phyloP scores from a whole-genome alignment of 2,797 vertebrate genomes.

The Lepilemur ruficaudatus region DNA sequence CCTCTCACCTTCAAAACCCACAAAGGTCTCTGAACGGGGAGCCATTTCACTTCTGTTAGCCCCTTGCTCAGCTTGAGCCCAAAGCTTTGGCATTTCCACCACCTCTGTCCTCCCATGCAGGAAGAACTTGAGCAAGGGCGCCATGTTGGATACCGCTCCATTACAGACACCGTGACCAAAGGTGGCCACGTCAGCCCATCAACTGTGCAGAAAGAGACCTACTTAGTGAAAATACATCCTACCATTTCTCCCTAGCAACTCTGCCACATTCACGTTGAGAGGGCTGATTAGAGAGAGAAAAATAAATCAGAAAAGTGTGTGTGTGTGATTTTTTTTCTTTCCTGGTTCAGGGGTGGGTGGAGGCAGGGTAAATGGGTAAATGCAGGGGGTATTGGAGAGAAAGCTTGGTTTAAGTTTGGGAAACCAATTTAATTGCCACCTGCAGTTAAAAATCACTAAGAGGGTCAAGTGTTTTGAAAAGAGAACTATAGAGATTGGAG shows the following conservation, averaged over 20 bases:
- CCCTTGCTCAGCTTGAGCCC: not conserved
- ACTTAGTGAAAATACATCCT: not conserved
- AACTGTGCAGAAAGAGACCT: not conserved
- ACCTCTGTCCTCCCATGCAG: not conserved
- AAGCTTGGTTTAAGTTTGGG: constrained; percentile 26
- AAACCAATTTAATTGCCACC: constrained; percentile 65
- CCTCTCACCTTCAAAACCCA: constrained; percentile 16
- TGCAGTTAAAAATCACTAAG: constrained; percentile 63
- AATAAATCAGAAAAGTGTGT: not conserved
- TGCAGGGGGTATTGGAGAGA: not conserved
- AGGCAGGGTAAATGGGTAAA: constrained; percentile 35
- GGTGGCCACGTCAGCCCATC: not conserved
- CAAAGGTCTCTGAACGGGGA: not conserved
- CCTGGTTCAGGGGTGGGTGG: not conserved
- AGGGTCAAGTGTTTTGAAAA: constrained; percentile 65
- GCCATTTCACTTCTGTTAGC: not conserved
- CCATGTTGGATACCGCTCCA: not conserved
- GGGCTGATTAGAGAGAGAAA: not conserved
- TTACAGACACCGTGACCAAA: not conserved
- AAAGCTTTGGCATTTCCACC: not conserved
- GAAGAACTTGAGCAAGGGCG: not conserved
- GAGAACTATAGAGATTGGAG: constrained; percentile 50
- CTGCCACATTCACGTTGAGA: not conserved
- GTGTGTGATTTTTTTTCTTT: not conserved
- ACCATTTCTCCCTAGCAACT: not conserved